Evolutionary conservation across 2,888 invertebrate species (phyloP), one percentile per base, ranked within the genome.

Genomic region (Hybos culiciformis): DNA sequence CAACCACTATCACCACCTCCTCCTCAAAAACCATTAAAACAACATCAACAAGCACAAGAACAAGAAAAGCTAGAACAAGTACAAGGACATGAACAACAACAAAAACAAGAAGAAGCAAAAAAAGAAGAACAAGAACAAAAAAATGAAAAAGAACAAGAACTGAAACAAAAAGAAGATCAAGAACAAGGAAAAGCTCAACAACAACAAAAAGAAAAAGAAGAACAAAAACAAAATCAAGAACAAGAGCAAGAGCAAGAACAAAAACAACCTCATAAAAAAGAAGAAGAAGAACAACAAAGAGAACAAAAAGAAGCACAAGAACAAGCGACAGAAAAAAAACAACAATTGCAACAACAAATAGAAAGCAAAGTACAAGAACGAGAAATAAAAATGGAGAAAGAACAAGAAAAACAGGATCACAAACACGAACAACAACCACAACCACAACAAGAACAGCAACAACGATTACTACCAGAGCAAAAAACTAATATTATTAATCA

Each of bases 351-450:
- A 19, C 37, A 36, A n/a, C 43, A 33, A 39, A 33, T 34, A 34
- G 24, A 39, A 23, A 39, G 47, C 36, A 49, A 46, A 8, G 26
- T 11, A 33, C 9, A 19, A 29, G 32, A 9, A 37, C 52, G 9
- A 39, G 39, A 48, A 44, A 41, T 46, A 46, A 45, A 45, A 43
- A 41, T 45, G 55, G 51, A 48, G 51, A 49, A 54, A 54, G 43
- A 43, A 49, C 55, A 57, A 56, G 57, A 55, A 54, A 52, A 57
- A 51, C 49, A 49, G 49, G 41, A 45, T 46, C 6, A n/a, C 26
- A 39, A 39, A 43, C 39, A 18, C 18, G 15, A 5, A 37, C 40
- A 43, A 37, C 9, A 20, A 9, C 46, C 46, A 46, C 38, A 48
- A 39, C 38, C 45, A 20, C 41, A 45, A 45, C 41, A 46, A 43